Evolutionary conservation across 1,140 invertebrate genomes (phyloP).

Genomic region (Trichonephila clavipes): DNA sequence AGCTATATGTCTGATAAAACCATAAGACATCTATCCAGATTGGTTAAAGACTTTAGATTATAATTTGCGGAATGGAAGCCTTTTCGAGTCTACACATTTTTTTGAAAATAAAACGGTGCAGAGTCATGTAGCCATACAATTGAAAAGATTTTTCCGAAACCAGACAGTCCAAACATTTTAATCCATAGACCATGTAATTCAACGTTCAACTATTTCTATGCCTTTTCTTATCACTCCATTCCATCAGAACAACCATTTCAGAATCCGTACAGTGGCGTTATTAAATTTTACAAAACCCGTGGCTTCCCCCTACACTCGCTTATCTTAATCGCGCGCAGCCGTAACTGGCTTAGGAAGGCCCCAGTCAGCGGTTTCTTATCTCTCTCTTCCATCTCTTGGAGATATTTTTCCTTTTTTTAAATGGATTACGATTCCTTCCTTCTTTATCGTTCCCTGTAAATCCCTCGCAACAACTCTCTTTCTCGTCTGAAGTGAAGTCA

Average conservation of each 20-base stretch:
- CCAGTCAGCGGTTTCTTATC: constrained; percentile 56
- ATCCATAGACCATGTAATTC: constrained; percentile 6
- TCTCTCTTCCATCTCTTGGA: neutral
- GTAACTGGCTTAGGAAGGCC: constrained; percentile 35
- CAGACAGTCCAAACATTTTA: neutral
- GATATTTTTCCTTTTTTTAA: constrained; percentile 10
- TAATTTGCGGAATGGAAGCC: neutral
- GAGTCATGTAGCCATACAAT: neutral
- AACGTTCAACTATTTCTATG: neutral
- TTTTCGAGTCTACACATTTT: neutral
- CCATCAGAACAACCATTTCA: neutral
- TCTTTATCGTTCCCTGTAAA: neutral
- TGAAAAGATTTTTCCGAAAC: neutral
- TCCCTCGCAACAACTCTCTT: neutral
- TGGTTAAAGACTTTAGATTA: no score
- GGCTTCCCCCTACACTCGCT: constrained; percentile 4
- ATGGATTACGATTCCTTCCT: constrained; percentile 34
- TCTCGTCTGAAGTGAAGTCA: constrained; percentile 3
- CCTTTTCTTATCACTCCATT: neutral
- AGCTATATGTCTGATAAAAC: no score
- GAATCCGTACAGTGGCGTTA: constrained; percentile 50
- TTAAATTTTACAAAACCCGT: constrained; percentile 51
- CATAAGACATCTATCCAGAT: no score
- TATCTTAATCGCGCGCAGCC: constrained; percentile 33
- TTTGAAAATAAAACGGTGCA: neutral